phyloP scores from a whole-genome alignment of 2,113 vertebrate species.

The Fulica atra region DNA sequence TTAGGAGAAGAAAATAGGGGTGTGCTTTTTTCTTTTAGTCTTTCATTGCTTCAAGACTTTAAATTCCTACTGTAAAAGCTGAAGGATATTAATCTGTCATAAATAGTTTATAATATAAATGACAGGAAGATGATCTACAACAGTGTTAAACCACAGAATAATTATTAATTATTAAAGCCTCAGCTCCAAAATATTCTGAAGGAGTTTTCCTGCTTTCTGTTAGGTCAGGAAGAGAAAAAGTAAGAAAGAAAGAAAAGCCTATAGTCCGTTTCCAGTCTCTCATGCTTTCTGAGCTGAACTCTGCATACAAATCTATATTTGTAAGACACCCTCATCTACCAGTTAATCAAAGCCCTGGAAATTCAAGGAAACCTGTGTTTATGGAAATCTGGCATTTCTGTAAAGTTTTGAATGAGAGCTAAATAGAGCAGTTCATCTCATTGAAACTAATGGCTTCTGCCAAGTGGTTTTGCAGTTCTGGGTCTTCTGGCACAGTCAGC shows the following conservation, averaged over 20 bases:
- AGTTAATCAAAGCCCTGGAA: conserved; percentile 83
- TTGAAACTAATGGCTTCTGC: conserved; percentile 84
- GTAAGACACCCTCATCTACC: conserved; percentile 76
- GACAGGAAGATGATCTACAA: conserved; percentile 62
- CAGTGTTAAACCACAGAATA: conserved; percentile 57
- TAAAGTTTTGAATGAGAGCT: conserved; percentile 83
- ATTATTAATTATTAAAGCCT: conserved; percentile 68
- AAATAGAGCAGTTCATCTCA: conserved; percentile 88
- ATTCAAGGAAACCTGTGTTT: conserved; percentile 85
- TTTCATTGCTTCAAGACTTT: conserved; percentile 54
- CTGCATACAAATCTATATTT: conserved; percentile 77
- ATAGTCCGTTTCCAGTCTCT: conserved; percentile 31
- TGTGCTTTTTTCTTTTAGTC: not conserved
- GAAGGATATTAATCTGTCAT: conserved; percentile 65
- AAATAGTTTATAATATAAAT: conserved; percentile 63
- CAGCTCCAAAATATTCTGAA: conserved; percentile 51
- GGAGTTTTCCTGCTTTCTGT: conserved; percentile 52
- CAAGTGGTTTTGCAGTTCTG: conserved; percentile 88
- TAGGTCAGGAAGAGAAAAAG: conserved; percentile 61
- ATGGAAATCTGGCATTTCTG: conserved; percentile 84
- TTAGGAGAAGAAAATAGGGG: not conserved
- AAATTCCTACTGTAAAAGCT: conserved; percentile 60
- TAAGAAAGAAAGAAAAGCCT: conserved; percentile 59
- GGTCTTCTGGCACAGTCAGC: conserved; percentile 88
- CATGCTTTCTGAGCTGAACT: conserved; percentile 57